phyloP scores from a whole-genome alignment of 2,797 vertebrate genomes.

The Ciconia nigra region DNA sequence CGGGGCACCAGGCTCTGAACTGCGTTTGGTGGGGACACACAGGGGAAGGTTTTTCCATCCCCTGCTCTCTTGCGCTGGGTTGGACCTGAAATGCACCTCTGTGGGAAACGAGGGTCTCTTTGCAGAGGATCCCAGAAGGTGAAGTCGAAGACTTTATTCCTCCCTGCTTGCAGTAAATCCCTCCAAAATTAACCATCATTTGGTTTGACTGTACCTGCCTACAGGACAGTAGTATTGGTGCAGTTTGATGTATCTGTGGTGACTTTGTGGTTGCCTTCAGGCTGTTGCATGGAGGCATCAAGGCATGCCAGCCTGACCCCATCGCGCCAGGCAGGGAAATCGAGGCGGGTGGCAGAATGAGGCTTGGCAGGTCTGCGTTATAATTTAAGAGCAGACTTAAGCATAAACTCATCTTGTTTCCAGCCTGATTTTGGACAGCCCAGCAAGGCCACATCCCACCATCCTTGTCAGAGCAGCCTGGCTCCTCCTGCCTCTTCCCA shows the following conservation, averaged over 20 bases:
- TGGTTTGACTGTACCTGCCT: not conserved
- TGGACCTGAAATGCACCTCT: not conserved
- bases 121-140: not conserved
- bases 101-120: not conserved
- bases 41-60: not conserved
- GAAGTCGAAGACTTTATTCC: not conserved
- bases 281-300: not conserved
- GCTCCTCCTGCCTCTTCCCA: not conserved
- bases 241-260: not conserved
- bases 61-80: not conserved
- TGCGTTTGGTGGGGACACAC: fast-evolving
- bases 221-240: not conserved
- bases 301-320: not conserved
- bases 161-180: not conserved
- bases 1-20: fast-evolving
- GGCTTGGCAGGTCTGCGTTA: too few species aligned
- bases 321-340: fast-evolving
- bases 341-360: not conserved
- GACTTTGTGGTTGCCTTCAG: not conserved
- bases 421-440: not conserved
- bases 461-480: not conserved
- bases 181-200: not conserved
- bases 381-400: not conserved
- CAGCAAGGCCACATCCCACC: not conserved
- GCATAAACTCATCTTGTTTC: not conserved